These are phyloP conservation scores for Campylomormyrus numenius DNA, from an alignment of 2,113 vertebrate genomes.

Conservation along the genomic window DNA sequence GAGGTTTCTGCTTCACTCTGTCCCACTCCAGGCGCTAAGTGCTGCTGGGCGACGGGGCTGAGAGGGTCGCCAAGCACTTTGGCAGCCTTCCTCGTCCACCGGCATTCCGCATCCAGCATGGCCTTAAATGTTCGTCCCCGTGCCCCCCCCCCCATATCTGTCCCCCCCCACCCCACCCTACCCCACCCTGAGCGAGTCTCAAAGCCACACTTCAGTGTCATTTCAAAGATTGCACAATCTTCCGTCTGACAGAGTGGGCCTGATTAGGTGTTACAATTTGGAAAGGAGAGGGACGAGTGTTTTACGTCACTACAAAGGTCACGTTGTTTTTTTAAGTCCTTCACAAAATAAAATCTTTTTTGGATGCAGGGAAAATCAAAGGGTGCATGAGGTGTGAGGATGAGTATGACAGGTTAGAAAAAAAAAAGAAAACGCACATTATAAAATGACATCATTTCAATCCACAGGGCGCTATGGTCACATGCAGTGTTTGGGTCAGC, in stretches of 20 bases:
- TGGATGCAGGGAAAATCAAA: background rate
- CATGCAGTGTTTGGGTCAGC: background rate
- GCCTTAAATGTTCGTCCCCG: conserved; percentile 33
- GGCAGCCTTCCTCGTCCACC: conserved; percentile 24
- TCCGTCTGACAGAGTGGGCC: conserved; percentile 21
- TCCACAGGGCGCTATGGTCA: background rate
- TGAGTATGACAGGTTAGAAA: background rate
- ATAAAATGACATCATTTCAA: background rate
- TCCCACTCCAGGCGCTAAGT: conserved; percentile 25
- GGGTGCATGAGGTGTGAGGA: background rate
- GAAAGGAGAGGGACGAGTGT: background rate
- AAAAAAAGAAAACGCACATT: background rate
- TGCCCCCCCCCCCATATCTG: no score
- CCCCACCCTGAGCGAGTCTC: background rate
- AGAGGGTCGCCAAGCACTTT: conserved; percentile 22
- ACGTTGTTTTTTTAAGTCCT: background rate
- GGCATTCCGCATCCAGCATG: conserved; percentile 36
- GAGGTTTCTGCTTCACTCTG: conserved; percentile 24
- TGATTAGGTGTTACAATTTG: conserved; percentile 32
- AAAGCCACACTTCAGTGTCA: conserved; percentile 11
- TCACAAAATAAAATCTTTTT: background rate
- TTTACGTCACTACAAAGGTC: background rate
- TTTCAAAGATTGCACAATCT: conserved; percentile 32
- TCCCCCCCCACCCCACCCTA: no score
- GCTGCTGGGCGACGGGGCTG: conserved; percentile 11